Conservation (phyloP, 1,140 invertebrate genomes). For the Neotoxoptera formosana region DNA sequence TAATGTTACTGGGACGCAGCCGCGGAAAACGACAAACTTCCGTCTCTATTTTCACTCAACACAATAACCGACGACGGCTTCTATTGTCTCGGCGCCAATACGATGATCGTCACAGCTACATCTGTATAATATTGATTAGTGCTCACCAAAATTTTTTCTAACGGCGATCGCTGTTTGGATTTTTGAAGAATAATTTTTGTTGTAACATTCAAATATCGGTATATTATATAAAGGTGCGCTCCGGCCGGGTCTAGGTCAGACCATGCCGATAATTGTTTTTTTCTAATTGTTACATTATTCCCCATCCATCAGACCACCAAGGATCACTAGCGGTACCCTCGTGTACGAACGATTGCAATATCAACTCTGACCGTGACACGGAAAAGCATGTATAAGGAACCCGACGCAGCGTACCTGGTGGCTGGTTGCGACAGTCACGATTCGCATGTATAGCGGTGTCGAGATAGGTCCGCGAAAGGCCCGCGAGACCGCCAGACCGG, state of each 20-base stretch:
- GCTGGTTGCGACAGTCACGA: constrained; percentile 55
- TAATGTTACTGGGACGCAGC: background rate
- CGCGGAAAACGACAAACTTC: background rate
- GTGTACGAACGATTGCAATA: background rate
- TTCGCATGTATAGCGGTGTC: background rate
- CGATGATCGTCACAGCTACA: background rate
- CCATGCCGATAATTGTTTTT: background rate
- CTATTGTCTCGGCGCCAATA: background rate
- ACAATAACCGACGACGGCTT: background rate
- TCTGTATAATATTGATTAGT: background rate
- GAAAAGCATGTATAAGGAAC: constrained; percentile 12
- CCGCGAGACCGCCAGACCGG: background rate
- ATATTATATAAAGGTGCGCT: background rate
- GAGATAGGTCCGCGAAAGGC: background rate
- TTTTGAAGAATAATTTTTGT: background rate
- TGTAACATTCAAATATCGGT: background rate
- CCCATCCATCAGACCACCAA: constrained; percentile 1
- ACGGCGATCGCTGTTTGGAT: background rate
- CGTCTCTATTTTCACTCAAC: background rate
- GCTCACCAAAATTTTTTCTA: background rate
- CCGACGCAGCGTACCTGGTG: background rate
- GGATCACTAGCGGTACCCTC: constrained; percentile 4
- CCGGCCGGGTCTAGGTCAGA: constrained; percentile 19
- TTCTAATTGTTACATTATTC: constrained; percentile 14
- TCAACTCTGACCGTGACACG: constrained; percentile 44